phyloP scores from a whole-genome alignment of 2,888 invertebrate genomes.

The Sinopyrophorus schimmeli region DNA sequence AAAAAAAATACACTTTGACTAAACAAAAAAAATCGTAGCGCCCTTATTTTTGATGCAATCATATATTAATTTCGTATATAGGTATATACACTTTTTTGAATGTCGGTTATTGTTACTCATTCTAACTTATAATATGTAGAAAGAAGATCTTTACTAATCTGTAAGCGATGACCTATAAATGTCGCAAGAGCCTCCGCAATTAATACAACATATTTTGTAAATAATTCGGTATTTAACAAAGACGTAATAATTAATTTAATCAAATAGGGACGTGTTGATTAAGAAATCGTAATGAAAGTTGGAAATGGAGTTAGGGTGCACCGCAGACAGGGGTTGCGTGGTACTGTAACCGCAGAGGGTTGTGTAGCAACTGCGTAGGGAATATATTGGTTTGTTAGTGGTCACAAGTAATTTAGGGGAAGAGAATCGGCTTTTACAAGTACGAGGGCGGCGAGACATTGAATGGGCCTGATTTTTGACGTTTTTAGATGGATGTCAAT shows the following conservation, averaged over 20 bases:
- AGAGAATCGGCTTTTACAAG: conserved; percentile 39
- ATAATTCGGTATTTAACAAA: conserved; percentile 30
- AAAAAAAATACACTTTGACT: too few relatives aligned
- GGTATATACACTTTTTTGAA: too few relatives aligned
- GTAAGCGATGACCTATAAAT: too few relatives aligned
- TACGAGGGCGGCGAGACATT: conserved; percentile 38
- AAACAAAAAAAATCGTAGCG: too few relatives aligned
- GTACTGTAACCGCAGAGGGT: conserved; percentile 35
- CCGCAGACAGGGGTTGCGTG: conserved; percentile 33
- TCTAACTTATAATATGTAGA: too few relatives aligned
- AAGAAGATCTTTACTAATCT: too few relatives aligned
- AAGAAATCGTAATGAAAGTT: conserved; percentile 37
- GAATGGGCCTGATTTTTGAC: conserved; percentile 38
- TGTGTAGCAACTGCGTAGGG: conserved; percentile 35
- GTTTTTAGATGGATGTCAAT: conserved; percentile 32
- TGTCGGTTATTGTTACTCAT: too few relatives aligned
- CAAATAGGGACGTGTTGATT: conserved; percentile 35
- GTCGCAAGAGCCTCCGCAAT: too few relatives aligned
- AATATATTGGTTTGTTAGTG: conserved; percentile 42
- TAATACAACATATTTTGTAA: conserved; percentile 18
- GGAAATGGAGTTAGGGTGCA: conserved; percentile 33
- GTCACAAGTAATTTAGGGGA: conserved; percentile 44
- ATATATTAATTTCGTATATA: too few relatives aligned
- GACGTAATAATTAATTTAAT: conserved; percentile 36
- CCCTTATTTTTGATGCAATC: too few relatives aligned